phyloP scores from a whole-genome alignment of 2,797 vertebrate genomes.

The Brachyalestes nurse region DNA sequence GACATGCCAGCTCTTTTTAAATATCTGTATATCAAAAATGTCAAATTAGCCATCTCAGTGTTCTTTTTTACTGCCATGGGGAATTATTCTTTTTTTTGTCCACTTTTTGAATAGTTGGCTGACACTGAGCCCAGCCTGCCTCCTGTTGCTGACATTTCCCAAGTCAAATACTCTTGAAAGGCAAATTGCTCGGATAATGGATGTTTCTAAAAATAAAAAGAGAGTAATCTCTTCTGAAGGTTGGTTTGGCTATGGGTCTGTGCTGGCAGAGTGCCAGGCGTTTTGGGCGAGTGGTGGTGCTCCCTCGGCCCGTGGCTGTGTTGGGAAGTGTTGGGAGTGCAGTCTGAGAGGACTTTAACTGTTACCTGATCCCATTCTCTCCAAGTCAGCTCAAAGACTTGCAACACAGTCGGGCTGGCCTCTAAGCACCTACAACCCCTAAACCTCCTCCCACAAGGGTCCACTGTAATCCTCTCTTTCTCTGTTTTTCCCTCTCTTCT shows the following conservation, averaged over 20 bases:
- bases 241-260: conserved; percentile 66
- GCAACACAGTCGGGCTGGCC: conserved; percentile 30
- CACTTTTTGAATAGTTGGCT: conserved; percentile 18
- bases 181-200: conserved; percentile 77
- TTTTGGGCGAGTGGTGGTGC: conserved; percentile 63
- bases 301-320: conserved; percentile 59
- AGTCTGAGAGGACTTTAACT: conserved; percentile 64
- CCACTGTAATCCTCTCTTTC: conserved; percentile 27
- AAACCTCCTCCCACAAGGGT: conserved; percentile 19
- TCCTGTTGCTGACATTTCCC: conserved; percentile 58
- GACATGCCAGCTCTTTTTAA: conserved; percentile 48
- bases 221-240: conserved; percentile 64
- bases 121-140: conserved; percentile 39
- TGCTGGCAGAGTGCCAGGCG: conserved; percentile 68
- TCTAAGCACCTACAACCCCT: conserved; percentile 2
- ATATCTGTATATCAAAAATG: conserved; percentile 53
- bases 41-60: conserved; percentile 41
- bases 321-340: conserved; percentile 67
- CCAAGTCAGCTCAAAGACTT: conserved; percentile 19
- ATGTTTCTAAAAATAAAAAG: conserved; percentile 73
- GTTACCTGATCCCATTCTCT: conserved; percentile 61
- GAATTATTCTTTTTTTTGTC: conserved; percentile 33
- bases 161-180: conserved; percentile 62
- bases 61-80: conserved; percentile 26
- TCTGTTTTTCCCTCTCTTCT: conserved; percentile 40